A percentile compares a stretch with the other conserved stretches of the same genome.
Conservation (phyloP, 1,140 invertebrate genomes). For the Anastrepha obliqua region DNA sequence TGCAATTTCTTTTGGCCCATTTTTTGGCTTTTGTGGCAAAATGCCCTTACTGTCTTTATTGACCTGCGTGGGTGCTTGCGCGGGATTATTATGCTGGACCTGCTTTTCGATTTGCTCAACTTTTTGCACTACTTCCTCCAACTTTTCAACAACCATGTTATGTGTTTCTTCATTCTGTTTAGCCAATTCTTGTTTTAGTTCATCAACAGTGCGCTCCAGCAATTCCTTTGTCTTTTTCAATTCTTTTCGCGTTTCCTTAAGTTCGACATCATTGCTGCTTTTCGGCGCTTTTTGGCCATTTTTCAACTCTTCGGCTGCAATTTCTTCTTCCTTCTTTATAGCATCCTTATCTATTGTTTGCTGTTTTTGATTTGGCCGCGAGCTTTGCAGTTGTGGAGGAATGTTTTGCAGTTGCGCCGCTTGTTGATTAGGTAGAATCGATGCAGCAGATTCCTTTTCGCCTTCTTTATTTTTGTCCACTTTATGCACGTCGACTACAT, state of each 20-base stretch:
- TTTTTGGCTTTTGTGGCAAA: background rate
- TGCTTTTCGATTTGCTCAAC: slow-evolving; percentile 60
- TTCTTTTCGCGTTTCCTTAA: slow-evolving; percentile 75
- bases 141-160: slow-evolving; percentile 60
- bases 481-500: background rate
- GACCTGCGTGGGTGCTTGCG: background rate
- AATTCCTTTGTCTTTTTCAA: slow-evolving; percentile 78
- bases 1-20: background rate
- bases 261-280: slow-evolving; percentile 72
- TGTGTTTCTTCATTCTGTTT: slow-evolving; percentile 69
- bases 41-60: background rate
- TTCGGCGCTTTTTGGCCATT: slow-evolving; percentile 72
- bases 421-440: background rate
- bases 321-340: slow-evolving; percentile 77
- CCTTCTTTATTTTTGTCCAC: background rate
- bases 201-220: slow-evolving; percentile 73
- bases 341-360: slow-evolving; percentile 68
- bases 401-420: background rate
- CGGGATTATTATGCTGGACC: slow-evolving; percentile 56
- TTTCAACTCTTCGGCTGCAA: slow-evolving; percentile 74
- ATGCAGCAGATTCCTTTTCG: background rate
- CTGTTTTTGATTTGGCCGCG: slow-evolving; percentile 1
- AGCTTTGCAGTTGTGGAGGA: background rate
- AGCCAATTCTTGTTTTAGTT: slow-evolving; percentile 75
- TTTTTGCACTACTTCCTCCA: slow-evolving; percentile 61